These are phyloP conservation scores for Coccyzus lansbergi DNA, from an alignment of 2,797 vertebrate species.

Conservation along the genomic window DNA sequence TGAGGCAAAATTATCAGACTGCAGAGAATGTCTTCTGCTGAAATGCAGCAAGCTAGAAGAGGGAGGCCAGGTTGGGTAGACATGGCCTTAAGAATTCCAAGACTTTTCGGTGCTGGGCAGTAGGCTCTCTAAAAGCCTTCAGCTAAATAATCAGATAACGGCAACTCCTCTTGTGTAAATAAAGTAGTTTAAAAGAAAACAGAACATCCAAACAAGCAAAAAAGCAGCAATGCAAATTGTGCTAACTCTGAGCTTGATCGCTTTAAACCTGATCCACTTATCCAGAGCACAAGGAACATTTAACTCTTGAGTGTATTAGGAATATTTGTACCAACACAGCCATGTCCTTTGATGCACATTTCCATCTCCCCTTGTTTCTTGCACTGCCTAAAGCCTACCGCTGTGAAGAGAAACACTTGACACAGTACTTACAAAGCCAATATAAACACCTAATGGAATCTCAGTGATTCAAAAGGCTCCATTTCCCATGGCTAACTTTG, in stretches of 20 bases:
- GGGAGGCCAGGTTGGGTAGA: neutral
- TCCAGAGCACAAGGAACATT: constrained; percentile 2
- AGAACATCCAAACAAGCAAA: neutral
- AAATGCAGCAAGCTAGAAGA: neutral
- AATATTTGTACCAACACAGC: neutral
- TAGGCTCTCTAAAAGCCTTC: neutral
- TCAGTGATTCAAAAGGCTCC: neutral
- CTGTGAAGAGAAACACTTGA: constrained; percentile 39
- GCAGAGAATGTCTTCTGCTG: neutral
- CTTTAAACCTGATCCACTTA: constrained; percentile 34
- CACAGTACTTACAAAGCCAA: neutral
- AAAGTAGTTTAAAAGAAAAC: neutral
- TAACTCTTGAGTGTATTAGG: neutral
- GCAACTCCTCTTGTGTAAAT: neutral
- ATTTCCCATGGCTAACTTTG: neutral
- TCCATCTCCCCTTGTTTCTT: constrained; percentile 5
- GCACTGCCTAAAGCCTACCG: constrained; percentile 32
- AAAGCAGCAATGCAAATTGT: neutral
- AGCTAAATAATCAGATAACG: neutral
- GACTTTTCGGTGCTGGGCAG: neutral
- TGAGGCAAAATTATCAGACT: neutral
- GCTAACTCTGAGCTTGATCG: constrained; percentile 37
- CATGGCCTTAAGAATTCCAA: neutral
- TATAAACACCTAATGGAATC: neutral
- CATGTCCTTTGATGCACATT: neutral